Percentiles rank a stretch among this genome's conserved stretches.
Conservation (phyloP, 2,797 vertebrate species). For the Tapirus indicus region DNA sequence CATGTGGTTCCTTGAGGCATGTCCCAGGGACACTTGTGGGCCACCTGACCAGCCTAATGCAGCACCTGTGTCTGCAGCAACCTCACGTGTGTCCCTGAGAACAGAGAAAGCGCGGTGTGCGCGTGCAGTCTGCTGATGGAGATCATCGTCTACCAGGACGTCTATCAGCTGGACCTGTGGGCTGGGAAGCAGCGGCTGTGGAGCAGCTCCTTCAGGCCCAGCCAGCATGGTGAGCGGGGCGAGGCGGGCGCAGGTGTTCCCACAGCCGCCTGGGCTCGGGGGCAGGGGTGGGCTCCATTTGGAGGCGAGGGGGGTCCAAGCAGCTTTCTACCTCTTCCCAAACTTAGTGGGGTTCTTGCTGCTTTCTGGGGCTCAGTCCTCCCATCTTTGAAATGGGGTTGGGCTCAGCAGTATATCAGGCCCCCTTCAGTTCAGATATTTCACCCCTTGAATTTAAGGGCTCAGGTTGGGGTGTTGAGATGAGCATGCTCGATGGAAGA, state of each 20-base stretch:
- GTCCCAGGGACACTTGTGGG: rapidly evolving
- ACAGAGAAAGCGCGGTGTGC: rapidly evolving
- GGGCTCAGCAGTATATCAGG: background rate
- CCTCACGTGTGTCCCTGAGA: slow-evolving; percentile 34
- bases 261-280: rapidly evolving
- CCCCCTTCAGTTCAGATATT: background rate
- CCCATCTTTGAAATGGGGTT: background rate
- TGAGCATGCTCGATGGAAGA: too few species aligned
- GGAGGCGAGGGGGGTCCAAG: rapidly evolving
- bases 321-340: background rate
- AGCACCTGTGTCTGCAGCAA: slow-evolving; percentile 24
- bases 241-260: rapidly evolving
- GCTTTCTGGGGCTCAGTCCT: background rate
- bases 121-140: background rate
- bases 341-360: background rate
- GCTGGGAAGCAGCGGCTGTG: slow-evolving; percentile 31
- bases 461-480: background rate
- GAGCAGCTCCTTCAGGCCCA: slow-evolving; percentile 32
- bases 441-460: background rate
- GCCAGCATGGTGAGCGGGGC: background rate
- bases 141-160: rapidly evolving
- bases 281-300: too few species aligned
- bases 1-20: background rate
- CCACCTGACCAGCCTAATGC: background rate
- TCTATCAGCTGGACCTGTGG: slow-evolving; percentile 59